Percentiles rank a stretch among this genome's conserved stretches.
Conservation (phyloP, 2,113 vertebrate genomes). For the Naja naja region DNA sequence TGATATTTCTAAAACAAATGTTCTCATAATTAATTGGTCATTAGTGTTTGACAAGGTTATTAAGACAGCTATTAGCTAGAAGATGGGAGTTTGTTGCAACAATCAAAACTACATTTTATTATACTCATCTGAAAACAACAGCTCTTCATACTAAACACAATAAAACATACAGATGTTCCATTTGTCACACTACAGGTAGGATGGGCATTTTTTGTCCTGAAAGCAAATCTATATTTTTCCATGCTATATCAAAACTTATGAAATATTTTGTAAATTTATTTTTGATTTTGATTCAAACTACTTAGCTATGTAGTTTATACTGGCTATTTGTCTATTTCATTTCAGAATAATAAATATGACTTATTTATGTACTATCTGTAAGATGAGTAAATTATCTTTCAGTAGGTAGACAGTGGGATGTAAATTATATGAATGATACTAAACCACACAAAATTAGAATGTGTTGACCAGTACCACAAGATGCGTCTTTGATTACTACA, state of each 20-base stretch:
- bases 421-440: background rate
- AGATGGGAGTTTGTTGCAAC: slow-evolving; percentile 35
- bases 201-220: background rate
- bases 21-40: slow-evolving; percentile 45
- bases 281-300: background rate
- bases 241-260: background rate
- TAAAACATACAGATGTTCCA: background rate
- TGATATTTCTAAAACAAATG: slow-evolving; percentile 26
- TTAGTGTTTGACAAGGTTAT: slow-evolving; percentile 36
- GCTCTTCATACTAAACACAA: background rate
- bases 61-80: slow-evolving; percentile 35
- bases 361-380: background rate
- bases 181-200: background rate
- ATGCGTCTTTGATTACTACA: background rate
- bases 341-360: background rate
- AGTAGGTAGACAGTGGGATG: background rate
- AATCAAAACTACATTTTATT: slow-evolving; percentile 31
- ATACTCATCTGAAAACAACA: slow-evolving; percentile 4
- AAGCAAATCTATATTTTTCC: background rate
- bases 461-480: background rate
- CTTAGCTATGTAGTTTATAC: background rate
- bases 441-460: background rate
- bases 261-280: background rate
- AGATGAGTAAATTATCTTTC: background rate
- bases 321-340: background rate